A percentile compares a stretch with the other conserved stretches of the same genome.
Conservation (phyloP, 2,113 vertebrate species). For the Manacus vitellinus region DNA sequence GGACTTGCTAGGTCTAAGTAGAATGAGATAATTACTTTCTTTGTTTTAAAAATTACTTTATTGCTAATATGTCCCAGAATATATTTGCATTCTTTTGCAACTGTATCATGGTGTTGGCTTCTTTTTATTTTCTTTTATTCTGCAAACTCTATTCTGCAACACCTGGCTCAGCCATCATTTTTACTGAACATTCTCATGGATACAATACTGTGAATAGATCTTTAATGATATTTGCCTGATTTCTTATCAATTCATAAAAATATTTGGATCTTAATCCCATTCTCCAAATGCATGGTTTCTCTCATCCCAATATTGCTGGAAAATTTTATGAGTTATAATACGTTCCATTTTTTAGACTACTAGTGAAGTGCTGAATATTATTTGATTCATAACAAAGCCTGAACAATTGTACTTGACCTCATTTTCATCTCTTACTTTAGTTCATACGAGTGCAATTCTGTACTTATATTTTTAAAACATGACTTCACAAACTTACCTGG, state of each 20-base stretch:
- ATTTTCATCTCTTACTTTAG: background rate
- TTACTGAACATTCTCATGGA: background rate
- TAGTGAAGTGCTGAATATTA: background rate
- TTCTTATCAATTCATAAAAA: background rate
- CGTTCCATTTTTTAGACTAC: background rate
- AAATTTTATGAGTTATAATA: background rate
- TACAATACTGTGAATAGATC: background rate
- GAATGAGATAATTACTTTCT: background rate
- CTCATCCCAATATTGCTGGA: background rate
- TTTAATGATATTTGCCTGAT: background rate
- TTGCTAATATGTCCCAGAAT: background rate
- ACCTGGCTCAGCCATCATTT: background rate
- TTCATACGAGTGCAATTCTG: background rate
- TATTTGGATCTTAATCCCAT: background rate
- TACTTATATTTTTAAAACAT: background rate
- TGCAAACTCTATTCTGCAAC: background rate
- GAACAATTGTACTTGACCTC: background rate
- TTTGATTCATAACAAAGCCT: background rate
- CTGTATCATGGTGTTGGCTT: background rate
- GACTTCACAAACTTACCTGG: conserved; percentile 42
- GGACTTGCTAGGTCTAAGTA: background rate
- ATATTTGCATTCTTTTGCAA: background rate
- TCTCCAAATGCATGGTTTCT: background rate
- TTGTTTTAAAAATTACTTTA: background rate
- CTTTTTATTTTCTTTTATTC: background rate